These are phyloP conservation scores for Pristionchus entomophagus DNA, from an alignment of 2,888 invertebrate species.

Conservation along the genomic window DNA sequence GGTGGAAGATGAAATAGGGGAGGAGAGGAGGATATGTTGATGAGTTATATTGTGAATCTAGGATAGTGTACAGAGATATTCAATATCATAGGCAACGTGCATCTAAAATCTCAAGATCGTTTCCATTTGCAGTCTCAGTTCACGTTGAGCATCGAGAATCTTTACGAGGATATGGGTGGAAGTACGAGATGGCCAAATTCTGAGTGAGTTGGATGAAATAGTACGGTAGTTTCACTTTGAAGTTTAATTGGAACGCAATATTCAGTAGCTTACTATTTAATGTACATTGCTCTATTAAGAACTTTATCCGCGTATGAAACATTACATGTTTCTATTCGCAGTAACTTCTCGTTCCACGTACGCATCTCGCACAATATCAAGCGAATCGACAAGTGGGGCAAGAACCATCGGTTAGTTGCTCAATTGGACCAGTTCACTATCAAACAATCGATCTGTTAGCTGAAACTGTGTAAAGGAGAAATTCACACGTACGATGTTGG, in stretches of 20 bases:
- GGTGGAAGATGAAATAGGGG: not conserved
- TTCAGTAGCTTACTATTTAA: not conserved
- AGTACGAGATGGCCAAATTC: constrained; percentile 55
- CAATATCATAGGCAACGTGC: not conserved
- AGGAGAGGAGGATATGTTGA: not conserved
- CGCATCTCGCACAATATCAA: constrained; percentile 79
- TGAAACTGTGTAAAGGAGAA: no score
- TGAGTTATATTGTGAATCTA: constrained; percentile 46
- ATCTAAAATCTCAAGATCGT: no score
- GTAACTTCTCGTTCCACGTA: constrained; percentile 50
- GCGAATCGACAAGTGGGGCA: constrained; percentile 77
- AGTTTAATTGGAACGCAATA: not conserved
- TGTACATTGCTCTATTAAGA: no score
- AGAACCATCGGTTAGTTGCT: constrained; percentile 56
- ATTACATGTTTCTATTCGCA: not conserved
- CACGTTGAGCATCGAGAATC: constrained; percentile 62
- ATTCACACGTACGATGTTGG: no score
- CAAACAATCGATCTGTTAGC: no score
- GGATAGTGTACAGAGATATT: not conserved
- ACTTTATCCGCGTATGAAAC: no score
- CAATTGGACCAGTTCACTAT: not conserved
- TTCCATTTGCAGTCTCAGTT: constrained; percentile 68
- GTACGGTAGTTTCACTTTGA: no score
- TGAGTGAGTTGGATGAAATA: no score
- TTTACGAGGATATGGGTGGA: constrained; percentile 49